Evolutionary conservation across 2,888 invertebrate genomes (phyloP).

Genomic region (Lepidocyrtoides sp.): DNA sequence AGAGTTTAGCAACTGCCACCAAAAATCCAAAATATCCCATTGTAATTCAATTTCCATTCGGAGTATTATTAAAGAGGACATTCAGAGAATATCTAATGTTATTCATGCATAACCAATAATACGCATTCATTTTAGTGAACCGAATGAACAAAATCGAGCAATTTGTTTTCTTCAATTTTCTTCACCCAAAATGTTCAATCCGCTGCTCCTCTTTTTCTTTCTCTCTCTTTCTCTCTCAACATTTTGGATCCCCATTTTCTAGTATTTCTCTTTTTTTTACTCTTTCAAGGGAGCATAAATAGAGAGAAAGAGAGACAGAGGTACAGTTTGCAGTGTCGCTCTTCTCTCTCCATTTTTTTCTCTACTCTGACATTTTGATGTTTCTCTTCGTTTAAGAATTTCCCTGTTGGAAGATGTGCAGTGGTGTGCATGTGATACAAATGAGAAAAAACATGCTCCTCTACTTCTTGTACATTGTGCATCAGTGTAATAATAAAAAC

Average conservation of each 20-base stretch:
- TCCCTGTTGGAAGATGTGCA: not conserved
- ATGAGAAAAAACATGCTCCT: constrained; percentile 63
- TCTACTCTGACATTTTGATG: constrained; percentile 14
- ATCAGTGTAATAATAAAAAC: constrained; percentile 20
- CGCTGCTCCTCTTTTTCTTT: not conserved
- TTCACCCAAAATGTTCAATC: constrained; percentile 50
- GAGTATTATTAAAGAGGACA: constrained; percentile 68
- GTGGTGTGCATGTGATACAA: constrained; percentile 68
- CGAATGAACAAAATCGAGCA: constrained; percentile 56
- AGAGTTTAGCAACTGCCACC: constrained; percentile 31
- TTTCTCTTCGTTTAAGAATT: not conserved
- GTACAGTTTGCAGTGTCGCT: not conserved
- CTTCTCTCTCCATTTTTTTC: not conserved
- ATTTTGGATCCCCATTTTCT: not conserved
- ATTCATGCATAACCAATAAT: constrained; percentile 73
- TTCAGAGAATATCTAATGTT: constrained; percentile 69
- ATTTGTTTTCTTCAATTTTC: constrained; percentile 71
- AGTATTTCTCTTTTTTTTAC: not conserved
- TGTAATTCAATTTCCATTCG: constrained; percentile 75
- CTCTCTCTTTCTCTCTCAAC: too few species aligned
- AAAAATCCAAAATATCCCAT: constrained; percentile 60
- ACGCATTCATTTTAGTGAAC: constrained; percentile 37
- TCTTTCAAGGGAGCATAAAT: too few species aligned
- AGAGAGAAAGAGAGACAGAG: too few species aligned
- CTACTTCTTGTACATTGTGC: constrained; percentile 1